Evolutionary conservation across 2,113 vertebrate genomes (phyloP).

Genomic region (Crypturellus undulatus): DNA sequence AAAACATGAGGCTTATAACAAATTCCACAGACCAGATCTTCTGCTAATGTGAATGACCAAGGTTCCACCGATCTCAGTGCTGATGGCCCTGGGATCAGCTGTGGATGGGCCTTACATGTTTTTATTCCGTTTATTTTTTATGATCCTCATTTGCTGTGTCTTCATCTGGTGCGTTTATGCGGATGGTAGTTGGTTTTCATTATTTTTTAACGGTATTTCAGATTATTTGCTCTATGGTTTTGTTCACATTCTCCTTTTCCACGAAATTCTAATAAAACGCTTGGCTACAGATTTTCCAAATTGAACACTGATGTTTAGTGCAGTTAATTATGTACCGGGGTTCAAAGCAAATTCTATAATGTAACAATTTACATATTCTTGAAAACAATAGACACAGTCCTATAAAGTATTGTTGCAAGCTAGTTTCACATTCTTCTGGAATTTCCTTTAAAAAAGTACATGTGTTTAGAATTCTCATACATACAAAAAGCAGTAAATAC

Average conservation of each 20-base stretch:
- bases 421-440: slow-evolving; percentile 59
- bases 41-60: not conserved
- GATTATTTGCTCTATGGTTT: slow-evolving; percentile 49
- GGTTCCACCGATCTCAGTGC: not conserved
- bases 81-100: not conserved
- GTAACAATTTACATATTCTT: slow-evolving; percentile 61
- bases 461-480: slow-evolving; percentile 72
- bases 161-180: slow-evolving; percentile 45
- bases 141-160: slow-evolving; percentile 41
- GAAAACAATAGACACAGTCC: slow-evolving; percentile 67
- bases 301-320: slow-evolving; percentile 70
- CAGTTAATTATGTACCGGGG: slow-evolving; percentile 54
- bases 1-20: not conserved
- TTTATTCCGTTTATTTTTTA: slow-evolving; percentile 57
- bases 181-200: slow-evolving; percentile 51
- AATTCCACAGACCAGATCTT: not conserved
- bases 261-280: slow-evolving; percentile 69
- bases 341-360: slow-evolving; percentile 68
- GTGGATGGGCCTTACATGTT: not conserved
- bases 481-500: slow-evolving; percentile 64
- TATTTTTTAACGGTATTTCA: slow-evolving; percentile 54
- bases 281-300: slow-evolving; percentile 69
- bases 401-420: slow-evolving; percentile 75
- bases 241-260: slow-evolving; percentile 54
- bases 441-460: slow-evolving; percentile 72